Evolutionary conservation across 2,797 vertebrate species (phyloP).

Genomic region (Eulemur rubriventer): DNA sequence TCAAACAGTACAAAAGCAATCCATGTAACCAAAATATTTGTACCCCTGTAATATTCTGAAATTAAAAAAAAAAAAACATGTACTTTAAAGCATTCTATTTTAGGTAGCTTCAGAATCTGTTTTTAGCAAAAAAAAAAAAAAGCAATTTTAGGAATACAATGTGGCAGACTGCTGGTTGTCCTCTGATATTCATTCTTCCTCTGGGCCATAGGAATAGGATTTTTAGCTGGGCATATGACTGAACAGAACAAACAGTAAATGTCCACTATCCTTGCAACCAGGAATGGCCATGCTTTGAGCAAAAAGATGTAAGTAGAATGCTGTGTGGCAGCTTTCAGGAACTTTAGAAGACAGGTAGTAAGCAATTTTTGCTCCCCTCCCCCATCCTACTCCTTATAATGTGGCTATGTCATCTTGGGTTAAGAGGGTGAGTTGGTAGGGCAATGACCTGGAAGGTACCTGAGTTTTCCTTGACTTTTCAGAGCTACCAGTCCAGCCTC

Average conservation of each 20-base stretch:
- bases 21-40: too few relatives aligned
- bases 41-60: too few relatives aligned
- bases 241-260: background rate
- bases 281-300: background rate
- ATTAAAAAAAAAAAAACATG: background rate
- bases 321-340: background rate
- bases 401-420: background rate
- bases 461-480: background rate
- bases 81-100: slow-evolving; percentile 57
- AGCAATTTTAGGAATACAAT: background rate
- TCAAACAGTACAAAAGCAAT: too few relatives aligned
- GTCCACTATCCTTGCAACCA: background rate
- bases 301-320: background rate
- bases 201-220: background rate
- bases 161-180: background rate
- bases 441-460: background rate
- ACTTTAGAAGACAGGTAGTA: background rate
- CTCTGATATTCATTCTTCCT: background rate
- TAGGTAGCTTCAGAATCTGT: background rate
- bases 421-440: too few relatives aligned
- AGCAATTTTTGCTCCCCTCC: background rate
- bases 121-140: slow-evolving; percentile 45
- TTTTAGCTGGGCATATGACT: background rate
- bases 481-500: background rate
- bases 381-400: background rate